A percentile compares a stretch with the other conserved stretches of the same genome.
These are phyloP conservation scores for Umimayanthus chanpuru DNA, from an alignment of 92 coral and sea anemone species.

Conservation along the genomic window DNA sequence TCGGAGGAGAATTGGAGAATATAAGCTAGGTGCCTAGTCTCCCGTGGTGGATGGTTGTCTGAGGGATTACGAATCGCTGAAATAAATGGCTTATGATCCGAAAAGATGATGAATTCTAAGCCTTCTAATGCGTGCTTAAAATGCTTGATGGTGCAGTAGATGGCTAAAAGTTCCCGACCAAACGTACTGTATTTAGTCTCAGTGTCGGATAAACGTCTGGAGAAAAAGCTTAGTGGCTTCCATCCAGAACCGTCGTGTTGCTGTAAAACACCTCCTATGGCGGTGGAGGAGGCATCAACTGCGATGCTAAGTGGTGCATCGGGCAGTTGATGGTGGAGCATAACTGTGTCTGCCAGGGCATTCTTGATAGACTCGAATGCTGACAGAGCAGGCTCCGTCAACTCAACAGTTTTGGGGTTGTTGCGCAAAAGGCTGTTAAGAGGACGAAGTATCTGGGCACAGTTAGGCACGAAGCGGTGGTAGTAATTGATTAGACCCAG, in stretches of 20 bases:
- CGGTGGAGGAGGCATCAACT: slow-evolving; percentile 22
- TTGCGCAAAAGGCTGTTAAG: too few relatives aligned
- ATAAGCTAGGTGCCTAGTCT: slow-evolving; percentile 20
- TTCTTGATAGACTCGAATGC: too few relatives aligned
- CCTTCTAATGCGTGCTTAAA: slow-evolving; percentile 32
- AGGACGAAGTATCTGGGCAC: slow-evolving; percentile 21
- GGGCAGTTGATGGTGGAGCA: slow-evolving; percentile 6
- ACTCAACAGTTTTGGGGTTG: too few relatives aligned
- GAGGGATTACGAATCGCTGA: not conserved
- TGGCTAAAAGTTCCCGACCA: slow-evolving; percentile 22
- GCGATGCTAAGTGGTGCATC: slow-evolving; percentile 24
- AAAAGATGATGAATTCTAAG: not conserved
- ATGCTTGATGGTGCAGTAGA: slow-evolving; percentile 1
- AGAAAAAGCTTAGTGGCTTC: slow-evolving; percentile 43
- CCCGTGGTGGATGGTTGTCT: slow-evolving; percentile 18
- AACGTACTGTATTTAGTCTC: slow-evolving; percentile 24
- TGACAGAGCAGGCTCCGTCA: too few relatives aligned
- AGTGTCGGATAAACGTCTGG: slow-evolving; percentile 13
- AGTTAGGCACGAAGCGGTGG: slow-evolving; percentile 30
- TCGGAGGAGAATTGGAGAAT: slow-evolving; percentile 34
- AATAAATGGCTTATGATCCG: not conserved
- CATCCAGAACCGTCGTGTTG: slow-evolving; percentile 23
- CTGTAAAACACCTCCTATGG: slow-evolving; percentile 30
- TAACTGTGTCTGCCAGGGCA: slow-evolving; percentile 11
- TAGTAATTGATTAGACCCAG: slow-evolving; percentile 35